These are phyloP conservation scores for Diadophis punctatus DNA, from an alignment of 2,113 vertebrate species.

Conservation along the genomic window DNA sequence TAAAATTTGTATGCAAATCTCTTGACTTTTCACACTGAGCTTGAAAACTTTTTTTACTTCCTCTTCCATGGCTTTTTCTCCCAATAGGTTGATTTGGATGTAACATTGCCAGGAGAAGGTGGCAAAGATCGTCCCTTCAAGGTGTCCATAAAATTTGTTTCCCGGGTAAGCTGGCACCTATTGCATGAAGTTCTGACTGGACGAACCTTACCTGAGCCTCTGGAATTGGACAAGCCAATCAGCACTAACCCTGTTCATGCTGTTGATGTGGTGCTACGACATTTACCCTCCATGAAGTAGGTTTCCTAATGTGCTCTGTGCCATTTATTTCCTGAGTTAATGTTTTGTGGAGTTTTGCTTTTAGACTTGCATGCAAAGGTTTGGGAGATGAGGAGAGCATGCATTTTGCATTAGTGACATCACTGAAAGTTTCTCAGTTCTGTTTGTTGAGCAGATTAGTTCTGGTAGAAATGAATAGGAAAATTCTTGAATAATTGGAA, in stretches of 20 bases:
- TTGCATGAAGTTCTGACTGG: slow-evolving; percentile 97
- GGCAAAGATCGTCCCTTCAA: slow-evolving; percentile 98
- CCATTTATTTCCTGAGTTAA: slow-evolving; percentile 29
- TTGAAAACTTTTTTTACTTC: slow-evolving; percentile 27
- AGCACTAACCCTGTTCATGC: slow-evolving; percentile 99
- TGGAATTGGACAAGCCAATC: slow-evolving; percentile 98
- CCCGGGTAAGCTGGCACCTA: slow-evolving; percentile 98
- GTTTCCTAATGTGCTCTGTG: slow-evolving; percentile 44
- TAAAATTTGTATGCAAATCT: background rate
- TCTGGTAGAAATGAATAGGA: background rate
- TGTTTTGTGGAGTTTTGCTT: slow-evolving; percentile 39
- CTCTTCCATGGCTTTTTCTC: background rate
- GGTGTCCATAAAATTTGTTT: slow-evolving; percentile 96
- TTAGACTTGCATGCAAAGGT: slow-evolving; percentile 34
- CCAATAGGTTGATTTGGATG: slow-evolving; percentile 94
- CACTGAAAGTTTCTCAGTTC: fast-evolving
- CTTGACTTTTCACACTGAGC: background rate
- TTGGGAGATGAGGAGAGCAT: background rate
- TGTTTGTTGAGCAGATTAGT: background rate
- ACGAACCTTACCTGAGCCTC: slow-evolving; percentile 91
- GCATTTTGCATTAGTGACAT: slow-evolving; percentile 19
- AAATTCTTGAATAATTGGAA: slow-evolving; percentile 4
- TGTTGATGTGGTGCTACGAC: slow-evolving; percentile 96
- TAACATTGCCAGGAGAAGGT: slow-evolving; percentile 97
- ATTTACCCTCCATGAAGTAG: slow-evolving; percentile 99